These are phyloP conservation scores for Cataglyphis albicans DNA, from an alignment of 2,888 invertebrate genomes.

Conservation along the genomic window DNA sequence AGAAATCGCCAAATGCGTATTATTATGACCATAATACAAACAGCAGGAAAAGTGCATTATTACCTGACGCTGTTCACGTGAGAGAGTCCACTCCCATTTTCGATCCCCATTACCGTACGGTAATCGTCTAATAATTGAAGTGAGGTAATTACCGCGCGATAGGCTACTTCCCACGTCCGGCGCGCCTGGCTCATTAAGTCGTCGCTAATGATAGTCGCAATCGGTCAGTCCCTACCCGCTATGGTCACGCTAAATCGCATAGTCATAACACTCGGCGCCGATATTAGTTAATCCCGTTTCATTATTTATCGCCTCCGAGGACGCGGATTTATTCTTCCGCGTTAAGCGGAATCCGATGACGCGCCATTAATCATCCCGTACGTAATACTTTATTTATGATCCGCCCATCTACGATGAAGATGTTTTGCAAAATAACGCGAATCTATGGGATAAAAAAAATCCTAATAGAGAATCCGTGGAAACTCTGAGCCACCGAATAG, in stretches of 20 bases:
- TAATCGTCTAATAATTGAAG: conserved; percentile 72
- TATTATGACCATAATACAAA: not conserved
- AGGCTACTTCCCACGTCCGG: conserved; percentile 81
- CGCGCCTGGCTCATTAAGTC: conserved; percentile 83
- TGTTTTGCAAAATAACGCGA: not conserved
- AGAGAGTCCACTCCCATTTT: conserved; percentile 71
- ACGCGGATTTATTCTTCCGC: conserved; percentile 39
- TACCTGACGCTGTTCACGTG: conserved; percentile 59
- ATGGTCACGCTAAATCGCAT: conserved; percentile 54
- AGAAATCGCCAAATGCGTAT: conserved; percentile 3
- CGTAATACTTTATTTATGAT: not conserved
- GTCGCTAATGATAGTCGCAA: conserved; percentile 81
- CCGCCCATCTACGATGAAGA: not conserved
- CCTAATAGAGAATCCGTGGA: conserved; percentile 26
- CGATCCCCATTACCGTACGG: conserved; percentile 69
- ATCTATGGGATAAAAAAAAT: not conserved
- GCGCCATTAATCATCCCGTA: conserved; percentile 23
- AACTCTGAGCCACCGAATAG: conserved; percentile 5
- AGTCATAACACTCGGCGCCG: conserved; percentile 58
- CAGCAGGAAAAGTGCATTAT: conserved; percentile 42
- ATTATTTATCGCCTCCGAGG: conserved; percentile 52
- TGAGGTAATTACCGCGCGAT: conserved; percentile 74
- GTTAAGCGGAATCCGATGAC: conserved; percentile 40
- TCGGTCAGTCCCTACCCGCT: conserved; percentile 65
- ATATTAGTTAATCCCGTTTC: conserved; percentile 68